phyloP scores from a whole-genome alignment of 92 coral and sea anemone species.

The Paramuricea clavata region DNA sequence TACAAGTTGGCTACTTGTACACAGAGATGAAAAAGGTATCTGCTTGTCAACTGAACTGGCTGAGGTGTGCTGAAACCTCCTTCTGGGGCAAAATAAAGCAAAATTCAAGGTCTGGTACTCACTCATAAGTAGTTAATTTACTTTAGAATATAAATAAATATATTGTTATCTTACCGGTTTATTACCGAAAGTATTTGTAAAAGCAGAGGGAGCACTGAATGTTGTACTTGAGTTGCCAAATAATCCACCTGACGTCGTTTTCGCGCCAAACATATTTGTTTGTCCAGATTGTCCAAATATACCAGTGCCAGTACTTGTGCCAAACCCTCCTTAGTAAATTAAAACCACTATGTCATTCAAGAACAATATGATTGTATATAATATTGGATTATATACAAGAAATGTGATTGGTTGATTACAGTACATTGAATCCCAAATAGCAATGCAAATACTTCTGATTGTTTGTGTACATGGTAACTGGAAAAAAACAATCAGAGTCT shows the following conservation, averaged over 20 bases:
- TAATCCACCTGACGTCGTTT: slow-evolving; percentile 50
- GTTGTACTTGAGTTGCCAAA: slow-evolving; percentile 36
- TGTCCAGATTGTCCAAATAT: slow-evolving; percentile 79
- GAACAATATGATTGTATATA: not conserved
- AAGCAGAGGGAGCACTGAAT: slow-evolving; percentile 44
- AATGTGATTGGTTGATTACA: not conserved
- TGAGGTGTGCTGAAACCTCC: too few species aligned
- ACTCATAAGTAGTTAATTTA: too few species aligned
- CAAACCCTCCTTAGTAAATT: slow-evolving; percentile 49
- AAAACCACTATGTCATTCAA: not conserved
- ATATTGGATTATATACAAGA: not conserved
- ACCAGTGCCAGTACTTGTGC: slow-evolving; percentile 82
- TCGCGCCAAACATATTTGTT: slow-evolving; percentile 62
- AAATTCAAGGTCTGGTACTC: too few species aligned
- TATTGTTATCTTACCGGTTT: slow-evolving; percentile 44
- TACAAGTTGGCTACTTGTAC: too few species aligned
- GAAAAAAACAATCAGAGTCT: too few species aligned
- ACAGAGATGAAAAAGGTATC: too few species aligned
- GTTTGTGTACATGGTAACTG: too few species aligned
- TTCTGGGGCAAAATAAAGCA: too few species aligned
- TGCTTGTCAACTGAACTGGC: too few species aligned
- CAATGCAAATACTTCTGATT: not conserved
- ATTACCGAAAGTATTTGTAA: slow-evolving; percentile 19
- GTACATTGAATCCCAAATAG: not conserved
- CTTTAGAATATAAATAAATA: too few species aligned